Conservation (phyloP, 2,113 vertebrate species). For the Neodontobutis hainanensis region DNA sequence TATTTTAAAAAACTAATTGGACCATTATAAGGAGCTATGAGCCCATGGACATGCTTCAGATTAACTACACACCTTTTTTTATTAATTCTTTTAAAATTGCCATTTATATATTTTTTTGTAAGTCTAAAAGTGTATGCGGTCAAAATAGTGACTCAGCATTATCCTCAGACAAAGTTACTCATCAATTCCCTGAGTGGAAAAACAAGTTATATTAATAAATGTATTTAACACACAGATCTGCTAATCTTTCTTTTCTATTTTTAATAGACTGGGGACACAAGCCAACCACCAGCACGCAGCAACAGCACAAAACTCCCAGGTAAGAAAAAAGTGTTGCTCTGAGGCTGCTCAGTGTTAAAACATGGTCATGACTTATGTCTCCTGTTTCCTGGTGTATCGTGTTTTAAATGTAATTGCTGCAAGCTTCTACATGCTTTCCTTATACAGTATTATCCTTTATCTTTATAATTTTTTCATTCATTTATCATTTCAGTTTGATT, state of each 20-base stretch:
- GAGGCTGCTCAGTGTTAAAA: too few relatives aligned
- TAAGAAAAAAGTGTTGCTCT: conserved; percentile 43
- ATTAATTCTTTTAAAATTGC: neutral
- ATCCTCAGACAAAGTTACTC: conserved; percentile 48
- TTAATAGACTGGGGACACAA: conserved; percentile 54
- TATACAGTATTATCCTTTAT: too few relatives aligned
- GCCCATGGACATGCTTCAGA: conserved; percentile 9
- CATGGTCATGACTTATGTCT: too few relatives aligned
- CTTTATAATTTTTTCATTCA: too few relatives aligned
- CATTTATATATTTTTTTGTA: conserved; percentile 7
- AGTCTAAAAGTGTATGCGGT: conserved; percentile 7
- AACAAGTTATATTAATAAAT: conserved; percentile 17
- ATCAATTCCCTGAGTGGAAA: conserved; percentile 63
- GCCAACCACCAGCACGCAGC: conserved; percentile 61
- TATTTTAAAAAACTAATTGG: conserved; percentile 5
- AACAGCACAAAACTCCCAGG: conserved; percentile 52
- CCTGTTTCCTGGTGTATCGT: too few relatives aligned
- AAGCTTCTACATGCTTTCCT: too few relatives aligned
- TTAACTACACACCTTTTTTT: conserved; percentile 18
- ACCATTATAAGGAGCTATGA: conserved; percentile 14
- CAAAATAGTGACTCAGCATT: conserved; percentile 55
- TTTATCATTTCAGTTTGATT: too few relatives aligned
- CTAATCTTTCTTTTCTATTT: conserved; percentile 37
- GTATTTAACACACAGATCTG: conserved; percentile 25
- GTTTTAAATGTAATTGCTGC: too few relatives aligned